phyloP scores from a whole-genome alignment of 53 echinoderm and acorn worm genomes.

The Apostichopus leukothele region DNA sequence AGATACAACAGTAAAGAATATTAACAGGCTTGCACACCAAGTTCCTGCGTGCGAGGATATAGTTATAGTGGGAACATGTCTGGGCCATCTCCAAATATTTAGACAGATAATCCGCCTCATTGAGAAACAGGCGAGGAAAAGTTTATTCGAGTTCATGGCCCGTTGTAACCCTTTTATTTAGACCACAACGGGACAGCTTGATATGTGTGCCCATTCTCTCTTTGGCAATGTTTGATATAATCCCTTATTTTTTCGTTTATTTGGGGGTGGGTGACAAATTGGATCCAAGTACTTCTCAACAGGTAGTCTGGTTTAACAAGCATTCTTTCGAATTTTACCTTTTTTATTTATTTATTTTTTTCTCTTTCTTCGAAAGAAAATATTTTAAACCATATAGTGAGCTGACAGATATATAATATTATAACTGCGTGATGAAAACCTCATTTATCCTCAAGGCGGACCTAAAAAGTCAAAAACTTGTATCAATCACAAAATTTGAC shows the following conservation, averaged over 20 bases:
- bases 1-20: too few species aligned
- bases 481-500: constrained; percentile 10
- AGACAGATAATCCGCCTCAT: not conserved
- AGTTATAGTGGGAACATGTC: not conserved
- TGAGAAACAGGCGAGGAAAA: not conserved
- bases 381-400: not conserved
- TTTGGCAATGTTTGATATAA: not conserved
- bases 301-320: not conserved
- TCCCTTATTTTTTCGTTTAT: not conserved
- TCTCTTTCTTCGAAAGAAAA: not conserved
- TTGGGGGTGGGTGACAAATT: not conserved
- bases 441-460: not conserved
- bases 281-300: not conserved
- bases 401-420: not conserved
- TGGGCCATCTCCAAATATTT: not conserved
- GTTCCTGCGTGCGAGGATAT: too few species aligned
- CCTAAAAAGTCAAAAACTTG: not conserved
- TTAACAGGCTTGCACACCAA: too few species aligned
- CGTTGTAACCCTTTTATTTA: not conserved
- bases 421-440: not conserved
- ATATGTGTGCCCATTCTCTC: not conserved
- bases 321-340: not conserved
- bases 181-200: not conserved
- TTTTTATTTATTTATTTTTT: not conserved
- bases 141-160: not conserved